These are phyloP conservation scores for Thereva unica DNA, from an alignment of 2,888 invertebrate genomes.

Conservation along the genomic window DNA sequence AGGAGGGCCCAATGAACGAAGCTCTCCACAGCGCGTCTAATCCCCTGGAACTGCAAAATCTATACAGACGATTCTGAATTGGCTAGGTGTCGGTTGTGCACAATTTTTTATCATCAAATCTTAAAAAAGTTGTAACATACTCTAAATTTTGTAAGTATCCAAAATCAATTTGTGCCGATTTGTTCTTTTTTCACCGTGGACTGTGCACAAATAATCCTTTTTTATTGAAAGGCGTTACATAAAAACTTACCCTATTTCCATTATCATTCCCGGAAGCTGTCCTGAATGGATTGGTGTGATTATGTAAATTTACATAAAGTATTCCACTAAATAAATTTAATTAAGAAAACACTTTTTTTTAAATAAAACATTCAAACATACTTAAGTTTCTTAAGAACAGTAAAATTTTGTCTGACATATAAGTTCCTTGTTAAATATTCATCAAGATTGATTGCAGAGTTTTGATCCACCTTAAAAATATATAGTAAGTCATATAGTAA, in stretches of 20 bases:
- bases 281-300: constrained; percentile 16
- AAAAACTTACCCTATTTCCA: neutral
- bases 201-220: too few species aligned
- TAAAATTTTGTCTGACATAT: constrained; percentile 35
- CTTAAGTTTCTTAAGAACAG: constrained; percentile 1
- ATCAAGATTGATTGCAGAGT: constrained; percentile 11
- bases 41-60: too few species aligned
- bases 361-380: neutral
- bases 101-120: too few species aligned
- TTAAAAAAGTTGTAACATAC: too few species aligned
- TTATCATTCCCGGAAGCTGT: neutral
- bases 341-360: neutral
- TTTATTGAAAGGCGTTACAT: too few species aligned
- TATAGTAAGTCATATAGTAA: neutral
- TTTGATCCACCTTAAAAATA: constrained; percentile 19
- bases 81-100: too few species aligned
- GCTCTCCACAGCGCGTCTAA: too few species aligned
- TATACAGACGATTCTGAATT: too few species aligned
- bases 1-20: too few species aligned
- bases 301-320: constrained; percentile 5
- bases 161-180: too few species aligned
- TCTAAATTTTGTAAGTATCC: too few species aligned
- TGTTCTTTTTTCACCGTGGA: too few species aligned
- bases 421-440: constrained; percentile 31
- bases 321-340: constrained; percentile 1